phyloP scores from a whole-genome alignment of 2,113 vertebrate genomes.

The Carassius carassius region DNA sequence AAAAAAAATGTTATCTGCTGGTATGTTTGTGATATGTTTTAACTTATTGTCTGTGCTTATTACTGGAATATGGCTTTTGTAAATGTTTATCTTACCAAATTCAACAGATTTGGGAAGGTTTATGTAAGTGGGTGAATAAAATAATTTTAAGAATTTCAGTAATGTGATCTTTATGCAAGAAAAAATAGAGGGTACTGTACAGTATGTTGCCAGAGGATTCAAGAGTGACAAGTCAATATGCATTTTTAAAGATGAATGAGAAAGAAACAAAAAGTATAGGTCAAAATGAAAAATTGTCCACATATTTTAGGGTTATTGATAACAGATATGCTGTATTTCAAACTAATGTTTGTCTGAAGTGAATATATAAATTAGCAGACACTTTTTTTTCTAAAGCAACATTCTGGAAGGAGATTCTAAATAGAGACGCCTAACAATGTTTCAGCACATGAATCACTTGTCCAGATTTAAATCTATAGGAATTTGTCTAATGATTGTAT shows the following conservation, averaged over 20 bases:
- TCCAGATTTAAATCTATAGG: not conserved
- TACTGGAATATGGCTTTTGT: slow-evolving; percentile 93
- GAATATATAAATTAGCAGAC: not conserved
- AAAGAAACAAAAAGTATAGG: too few relatives aligned
- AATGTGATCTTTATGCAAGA: slow-evolving; percentile 40
- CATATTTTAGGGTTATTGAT: too few relatives aligned
- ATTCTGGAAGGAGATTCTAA: too few relatives aligned
- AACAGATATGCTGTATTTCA: too few relatives aligned
- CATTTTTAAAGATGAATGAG: too few relatives aligned
- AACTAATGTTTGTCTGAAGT: too few relatives aligned
- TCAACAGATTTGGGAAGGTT: slow-evolving; percentile 89
- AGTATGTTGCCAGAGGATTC: too few relatives aligned
- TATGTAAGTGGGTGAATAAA: slow-evolving; percentile 95
- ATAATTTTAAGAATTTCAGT: slow-evolving; percentile 87
- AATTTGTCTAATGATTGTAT: too few relatives aligned
- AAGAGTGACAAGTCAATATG: too few relatives aligned
- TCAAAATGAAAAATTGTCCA: too few relatives aligned
- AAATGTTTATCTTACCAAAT: slow-evolving; percentile 94
- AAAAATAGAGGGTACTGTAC: too few relatives aligned
- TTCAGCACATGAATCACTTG: too few relatives aligned
- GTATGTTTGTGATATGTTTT: slow-evolving; percentile 98
- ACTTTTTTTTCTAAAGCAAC: not conserved
- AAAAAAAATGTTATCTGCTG: slow-evolving; percentile 91
- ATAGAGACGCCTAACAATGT: not conserved
- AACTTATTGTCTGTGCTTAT: slow-evolving; percentile 99